Evolutionary conservation across 2,888 invertebrate genomes (phyloP).

Genomic region (Hyalella azteca): DNA sequence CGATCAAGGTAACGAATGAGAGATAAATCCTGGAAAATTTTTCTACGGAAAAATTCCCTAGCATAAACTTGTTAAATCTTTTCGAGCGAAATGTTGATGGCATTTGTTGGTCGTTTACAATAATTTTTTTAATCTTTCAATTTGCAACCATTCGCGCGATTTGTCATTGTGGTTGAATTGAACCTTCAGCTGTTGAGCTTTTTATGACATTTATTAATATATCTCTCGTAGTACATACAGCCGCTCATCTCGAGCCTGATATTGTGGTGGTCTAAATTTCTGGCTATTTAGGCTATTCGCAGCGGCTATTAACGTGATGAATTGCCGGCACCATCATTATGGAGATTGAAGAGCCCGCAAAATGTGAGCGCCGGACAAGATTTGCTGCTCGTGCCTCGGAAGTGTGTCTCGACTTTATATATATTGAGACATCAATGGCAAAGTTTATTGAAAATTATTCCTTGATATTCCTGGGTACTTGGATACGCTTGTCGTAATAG

Average conservation of each 20-base stretch:
- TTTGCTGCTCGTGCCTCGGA: too few species aligned
- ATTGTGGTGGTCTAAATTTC: neutral
- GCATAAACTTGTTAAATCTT: neutral
- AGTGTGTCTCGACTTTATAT: too few species aligned
- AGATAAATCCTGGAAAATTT: neutral
- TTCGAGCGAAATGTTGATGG: neutral
- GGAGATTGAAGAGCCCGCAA: neutral
- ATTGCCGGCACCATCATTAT: neutral
- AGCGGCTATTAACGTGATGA: neutral
- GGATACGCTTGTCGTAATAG: too few species aligned
- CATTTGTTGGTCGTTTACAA: neutral
- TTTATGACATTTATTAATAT: neutral
- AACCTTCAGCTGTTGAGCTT: neutral
- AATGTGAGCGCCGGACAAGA: too few species aligned
- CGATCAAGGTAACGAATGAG: too few species aligned
- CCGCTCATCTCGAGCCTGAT: neutral
- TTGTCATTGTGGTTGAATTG: neutral
- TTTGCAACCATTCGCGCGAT: neutral
- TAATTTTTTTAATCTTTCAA: neutral
- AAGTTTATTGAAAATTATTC: too few species aligned
- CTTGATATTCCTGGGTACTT: too few species aligned
- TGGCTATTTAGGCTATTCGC: neutral
- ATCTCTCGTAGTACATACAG: neutral
- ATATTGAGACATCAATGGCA: too few species aligned
- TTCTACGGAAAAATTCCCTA: neutral